A percentile compares a stretch with the other conserved stretches of the same genome.
Evolutionary conservation across 2,797 vertebrate genomes (phyloP).

Genomic region (Pteropus rufus): DNA sequence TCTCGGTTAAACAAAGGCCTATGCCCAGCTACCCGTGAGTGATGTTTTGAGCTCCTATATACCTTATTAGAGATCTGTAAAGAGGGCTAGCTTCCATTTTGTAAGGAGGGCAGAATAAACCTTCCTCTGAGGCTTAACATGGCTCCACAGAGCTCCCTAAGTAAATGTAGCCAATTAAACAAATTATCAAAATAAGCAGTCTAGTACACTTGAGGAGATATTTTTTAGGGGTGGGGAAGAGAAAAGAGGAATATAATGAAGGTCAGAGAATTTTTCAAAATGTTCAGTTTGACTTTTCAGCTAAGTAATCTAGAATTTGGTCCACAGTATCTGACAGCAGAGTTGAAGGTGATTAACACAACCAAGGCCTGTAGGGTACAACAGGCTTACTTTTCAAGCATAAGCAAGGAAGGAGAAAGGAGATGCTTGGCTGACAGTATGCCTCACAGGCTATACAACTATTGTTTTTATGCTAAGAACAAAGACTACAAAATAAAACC

Average conservation of each 20-base stretch:
- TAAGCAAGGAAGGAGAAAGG: background rate
- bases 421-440: background rate
- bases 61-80: conserved; percentile 32
- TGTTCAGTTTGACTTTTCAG: background rate
- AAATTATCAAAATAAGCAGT: conserved; percentile 11
- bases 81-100: conserved; percentile 22
- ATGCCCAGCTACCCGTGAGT: background rate
- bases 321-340: background rate
- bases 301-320: conserved; percentile 28
- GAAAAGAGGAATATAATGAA: background rate
- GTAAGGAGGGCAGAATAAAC: background rate
- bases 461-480: conserved; percentile 19
- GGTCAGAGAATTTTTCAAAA: background rate
- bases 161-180: background rate
- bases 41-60: background rate
- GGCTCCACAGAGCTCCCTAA: background rate
- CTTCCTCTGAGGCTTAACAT: background rate
- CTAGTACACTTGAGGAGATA: background rate
- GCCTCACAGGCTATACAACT: background rate
- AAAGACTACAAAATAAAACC: background rate
- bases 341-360: background rate
- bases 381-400: background rate
- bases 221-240: background rate
- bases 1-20: conserved; percentile 64
- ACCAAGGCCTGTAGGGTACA: background rate